phyloP scores from a whole-genome alignment of 2,888 invertebrate species.

The Phyllotreta striolata region DNA sequence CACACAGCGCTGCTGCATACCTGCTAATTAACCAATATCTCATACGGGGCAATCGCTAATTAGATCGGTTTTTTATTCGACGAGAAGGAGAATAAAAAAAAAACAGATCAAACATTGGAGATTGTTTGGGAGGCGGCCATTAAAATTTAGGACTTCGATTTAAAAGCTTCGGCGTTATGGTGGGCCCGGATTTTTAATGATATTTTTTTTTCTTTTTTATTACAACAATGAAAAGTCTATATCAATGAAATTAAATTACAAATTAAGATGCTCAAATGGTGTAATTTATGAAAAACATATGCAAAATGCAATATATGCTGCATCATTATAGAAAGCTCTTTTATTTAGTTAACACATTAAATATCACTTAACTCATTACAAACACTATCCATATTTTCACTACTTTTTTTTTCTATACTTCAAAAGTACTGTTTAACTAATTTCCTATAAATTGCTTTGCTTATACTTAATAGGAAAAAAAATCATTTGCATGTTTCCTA shows the following conservation, averaged over 20 bases:
- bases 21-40: conserved; percentile 50
- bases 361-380: no score
- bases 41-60: conserved; percentile 41
- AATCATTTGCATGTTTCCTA: no score
- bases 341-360: no score
- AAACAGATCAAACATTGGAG: conserved; percentile 25
- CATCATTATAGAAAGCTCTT: no score
- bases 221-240: background rate
- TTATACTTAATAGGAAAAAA: no score
- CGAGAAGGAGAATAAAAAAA: conserved; percentile 4
- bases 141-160: conserved; percentile 23
- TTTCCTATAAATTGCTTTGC: no score
- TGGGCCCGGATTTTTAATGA: background rate
- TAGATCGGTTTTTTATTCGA: conserved; percentile 36
- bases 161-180: background rate
- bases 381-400: no score
- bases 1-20: conserved; percentile 40
- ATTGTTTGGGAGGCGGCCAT: conserved; percentile 27
- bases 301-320: no score
- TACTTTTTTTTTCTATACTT: no score
- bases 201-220: background rate
- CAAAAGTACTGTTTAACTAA: no score
- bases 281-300: no score
- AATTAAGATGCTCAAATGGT: no score
- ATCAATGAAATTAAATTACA: background rate